Conservation (phyloP, 2,113 vertebrate species). For the Scolopax mira region DNA sequence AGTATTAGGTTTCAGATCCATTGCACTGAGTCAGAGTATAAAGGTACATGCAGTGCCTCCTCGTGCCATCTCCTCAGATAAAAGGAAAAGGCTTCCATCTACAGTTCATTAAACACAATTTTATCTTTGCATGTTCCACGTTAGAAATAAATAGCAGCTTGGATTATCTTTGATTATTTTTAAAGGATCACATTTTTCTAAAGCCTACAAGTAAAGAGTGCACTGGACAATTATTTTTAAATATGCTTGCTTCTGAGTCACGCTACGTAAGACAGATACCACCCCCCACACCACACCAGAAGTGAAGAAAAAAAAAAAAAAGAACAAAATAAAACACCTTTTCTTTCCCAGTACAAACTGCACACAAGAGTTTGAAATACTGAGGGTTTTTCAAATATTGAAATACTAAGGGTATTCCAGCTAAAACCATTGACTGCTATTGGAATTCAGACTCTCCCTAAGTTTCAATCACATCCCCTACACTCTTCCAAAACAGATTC, state of each 20-base stretch:
- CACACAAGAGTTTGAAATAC: background rate
- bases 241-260: background rate
- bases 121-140: background rate
- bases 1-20: background rate
- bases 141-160: background rate
- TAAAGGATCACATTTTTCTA: background rate
- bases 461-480: conserved; percentile 47
- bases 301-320: background rate
- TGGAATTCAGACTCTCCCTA: conserved; percentile 25
- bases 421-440: background rate
- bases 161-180: background rate
- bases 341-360: background rate
- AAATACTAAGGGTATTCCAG: background rate
- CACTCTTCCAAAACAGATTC: conserved; percentile 64
- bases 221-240: background rate
- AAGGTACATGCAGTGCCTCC: background rate
- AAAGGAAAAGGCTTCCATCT: conserved; percentile 38
- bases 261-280: background rate
- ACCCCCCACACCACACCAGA: background rate
- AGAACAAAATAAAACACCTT: background rate
- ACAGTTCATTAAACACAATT: background rate
- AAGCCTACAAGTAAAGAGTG: background rate
- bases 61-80: background rate
- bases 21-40: background rate
- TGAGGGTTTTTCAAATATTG: too few species aligned